These are phyloP conservation scores for Keiferia lycopersicella DNA, from an alignment of 2,888 invertebrate species.

Conservation along the genomic window DNA sequence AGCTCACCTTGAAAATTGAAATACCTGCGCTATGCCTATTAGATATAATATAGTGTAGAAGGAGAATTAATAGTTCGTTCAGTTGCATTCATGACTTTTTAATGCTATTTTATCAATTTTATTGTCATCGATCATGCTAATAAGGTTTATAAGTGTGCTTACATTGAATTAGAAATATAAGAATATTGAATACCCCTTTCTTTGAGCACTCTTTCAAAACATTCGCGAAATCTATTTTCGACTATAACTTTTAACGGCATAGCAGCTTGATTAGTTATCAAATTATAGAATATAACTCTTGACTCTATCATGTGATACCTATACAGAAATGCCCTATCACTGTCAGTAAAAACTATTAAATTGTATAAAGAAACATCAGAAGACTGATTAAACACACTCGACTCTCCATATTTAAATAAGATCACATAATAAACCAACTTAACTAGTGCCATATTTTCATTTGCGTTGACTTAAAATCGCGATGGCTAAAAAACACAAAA, in stretches of 20 bases:
- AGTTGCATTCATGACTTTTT: too few species aligned
- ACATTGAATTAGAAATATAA: neutral
- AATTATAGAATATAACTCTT: neutral
- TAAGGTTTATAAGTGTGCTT: neutral
- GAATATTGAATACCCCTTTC: neutral
- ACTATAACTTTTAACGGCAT: neutral
- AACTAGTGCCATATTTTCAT: neutral
- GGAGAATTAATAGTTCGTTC: too few species aligned
- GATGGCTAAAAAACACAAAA: neutral
- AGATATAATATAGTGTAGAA: too few species aligned
- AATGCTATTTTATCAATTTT: too few species aligned
- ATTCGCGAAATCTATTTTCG: neutral
- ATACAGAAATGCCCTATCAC: constrained; percentile 5
- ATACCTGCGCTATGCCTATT: too few species aligned
- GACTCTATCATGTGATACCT: neutral
- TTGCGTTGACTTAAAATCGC: neutral
- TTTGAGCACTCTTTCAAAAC: neutral
- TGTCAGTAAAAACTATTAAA: neutral
- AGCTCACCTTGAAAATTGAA: too few species aligned
- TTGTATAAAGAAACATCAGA: neutral
- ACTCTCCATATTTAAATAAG: neutral
- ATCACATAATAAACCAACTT: neutral
- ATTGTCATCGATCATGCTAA: too few species aligned
- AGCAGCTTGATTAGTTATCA: constrained; percentile 9
- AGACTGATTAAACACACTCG: neutral